Base-by-base conservation (phyloP, 2,113 vertebrate species). In the Pelobates fuscus region DNA sequence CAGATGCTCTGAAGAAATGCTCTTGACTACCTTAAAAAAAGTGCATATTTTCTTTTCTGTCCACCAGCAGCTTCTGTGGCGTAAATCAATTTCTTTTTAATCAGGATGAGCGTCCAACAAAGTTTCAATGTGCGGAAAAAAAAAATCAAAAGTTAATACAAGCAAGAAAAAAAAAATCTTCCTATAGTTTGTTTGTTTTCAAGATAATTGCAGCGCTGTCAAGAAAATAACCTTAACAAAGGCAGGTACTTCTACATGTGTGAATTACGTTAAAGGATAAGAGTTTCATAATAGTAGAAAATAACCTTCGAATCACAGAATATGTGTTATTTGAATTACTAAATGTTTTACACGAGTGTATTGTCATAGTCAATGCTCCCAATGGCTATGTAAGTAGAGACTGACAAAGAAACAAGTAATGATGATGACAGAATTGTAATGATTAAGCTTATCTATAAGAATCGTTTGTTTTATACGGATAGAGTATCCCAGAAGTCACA, bases 51-150 rank as follows among this genome's bases (percentile, higher is more conserved):
- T 55, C 11, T 64, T 29, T 43, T 63, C 59, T 25, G 70, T 54
- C 70, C 70, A 30, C 44, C 21, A 58, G 30, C 67, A 43, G 52
- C 70, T 15, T 21, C 49, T 60, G 70, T 30, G 52, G 49, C 44
- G 26, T 59, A 54, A 54, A 62, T 72, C 70, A 64, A 72, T 72
- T 72, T 63, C 63, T 41, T 72, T 72, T 63, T 63, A 70, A 70
- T 70, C 70, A 70, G 29, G 30, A 23, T 49, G 20, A 24, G 18
- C 26, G 49, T 72, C 52, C 44, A 52, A 64, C 43, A 63, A 72
- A 63, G 46, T 52, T 29, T 64, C 49, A n/a, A 11, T 8, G n/a
- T 15, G 14, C 41, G 49, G 60, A 54, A 18, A 72, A 72, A 72
- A 43, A 21, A 57, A 12, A 20, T 41, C 30, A n/a, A 29, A 64